Percentiles rank a stretch among this genome's conserved stretches.
Conservation (phyloP, 2,888 invertebrate genomes). For the Desoria tigrina region DNA sequence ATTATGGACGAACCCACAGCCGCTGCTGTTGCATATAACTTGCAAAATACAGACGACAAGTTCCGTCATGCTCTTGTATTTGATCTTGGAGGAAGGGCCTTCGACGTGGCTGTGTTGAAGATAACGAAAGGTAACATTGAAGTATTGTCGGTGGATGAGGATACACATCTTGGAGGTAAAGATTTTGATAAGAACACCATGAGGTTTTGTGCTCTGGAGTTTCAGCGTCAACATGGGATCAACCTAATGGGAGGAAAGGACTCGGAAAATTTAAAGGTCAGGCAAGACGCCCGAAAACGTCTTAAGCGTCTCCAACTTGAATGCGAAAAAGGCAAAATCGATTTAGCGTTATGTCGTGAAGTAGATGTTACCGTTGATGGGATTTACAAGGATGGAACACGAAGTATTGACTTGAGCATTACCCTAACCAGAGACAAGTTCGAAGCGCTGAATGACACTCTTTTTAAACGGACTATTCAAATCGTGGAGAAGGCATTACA, state of each 20-base stretch:
- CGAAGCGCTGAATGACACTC: slow-evolving; percentile 18
- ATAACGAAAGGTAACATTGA: slow-evolving; percentile 25
- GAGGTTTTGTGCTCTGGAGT: slow-evolving; percentile 61
- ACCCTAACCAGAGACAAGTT: slow-evolving; percentile 21
- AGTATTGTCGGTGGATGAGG: slow-evolving; percentile 26
- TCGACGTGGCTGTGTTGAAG: slow-evolving; percentile 40
- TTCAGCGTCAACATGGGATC: slow-evolving; percentile 58
- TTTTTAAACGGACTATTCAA: slow-evolving; percentile 22
- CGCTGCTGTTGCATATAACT: slow-evolving; percentile 59
- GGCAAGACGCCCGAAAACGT: slow-evolving; percentile 13
- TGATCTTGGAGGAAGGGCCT: slow-evolving; percentile 47
- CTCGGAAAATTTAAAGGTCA: neutral
- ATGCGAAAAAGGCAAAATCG: slow-evolving; percentile 31
- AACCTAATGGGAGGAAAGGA: slow-evolving; percentile 28
- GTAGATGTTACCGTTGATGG: slow-evolving; percentile 8
- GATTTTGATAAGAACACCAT: slow-evolving; percentile 58
- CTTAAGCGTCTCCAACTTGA: slow-evolving; percentile 25
- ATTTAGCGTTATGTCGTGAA: slow-evolving; percentile 12
- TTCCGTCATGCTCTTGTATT: slow-evolving; percentile 30
- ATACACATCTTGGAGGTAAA: slow-evolving; percentile 33
- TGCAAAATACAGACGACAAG: slow-evolving; percentile 55
- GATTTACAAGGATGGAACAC: slow-evolving; percentile 3
- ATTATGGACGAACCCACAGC: slow-evolving; percentile 79
- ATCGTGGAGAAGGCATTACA: slow-evolving; percentile 22
- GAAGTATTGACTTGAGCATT: slow-evolving; percentile 16